Conservation (phyloP, 2,888 invertebrate genomes). For the Andrena trimmerana region DNA sequence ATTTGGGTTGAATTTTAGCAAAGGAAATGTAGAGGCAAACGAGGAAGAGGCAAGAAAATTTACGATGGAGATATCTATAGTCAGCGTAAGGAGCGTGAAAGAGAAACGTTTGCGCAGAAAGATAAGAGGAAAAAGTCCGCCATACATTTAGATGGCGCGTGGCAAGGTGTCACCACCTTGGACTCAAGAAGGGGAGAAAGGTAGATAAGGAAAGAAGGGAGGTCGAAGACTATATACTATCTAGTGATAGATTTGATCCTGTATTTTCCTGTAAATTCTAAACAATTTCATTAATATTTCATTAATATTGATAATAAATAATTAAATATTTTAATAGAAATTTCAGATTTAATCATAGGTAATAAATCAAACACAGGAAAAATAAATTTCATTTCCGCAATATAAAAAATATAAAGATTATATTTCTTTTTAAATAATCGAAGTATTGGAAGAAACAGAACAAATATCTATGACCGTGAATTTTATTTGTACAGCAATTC, state of each 20-base stretch:
- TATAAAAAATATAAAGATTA: too few species aligned
- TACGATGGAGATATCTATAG: constrained; percentile 21
- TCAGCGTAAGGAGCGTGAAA: constrained; percentile 39
- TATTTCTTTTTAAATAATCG: too few species aligned
- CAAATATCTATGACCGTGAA: too few species aligned
- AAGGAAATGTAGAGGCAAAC: not conserved
- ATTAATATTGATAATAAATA: not conserved
- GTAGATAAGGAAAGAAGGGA: constrained; percentile 58
- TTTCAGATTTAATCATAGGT: not conserved
- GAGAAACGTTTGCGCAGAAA: constrained; percentile 63
- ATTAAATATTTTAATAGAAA: not conserved
- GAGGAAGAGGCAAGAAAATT: constrained; percentile 33
- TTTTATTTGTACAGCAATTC: too few species aligned
- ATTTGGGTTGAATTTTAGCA: not conserved
- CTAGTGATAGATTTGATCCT: constrained; percentile 31
- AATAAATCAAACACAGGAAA: too few species aligned
- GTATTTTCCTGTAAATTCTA: constrained; percentile 13
- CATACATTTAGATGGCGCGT: constrained; percentile 64
- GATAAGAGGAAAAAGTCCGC: constrained; percentile 64
- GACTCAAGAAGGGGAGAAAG: constrained; percentile 39
- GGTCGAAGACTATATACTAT: constrained; percentile 4
- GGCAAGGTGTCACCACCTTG: constrained; percentile 67
- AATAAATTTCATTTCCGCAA: too few species aligned
- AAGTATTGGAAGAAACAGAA: too few species aligned
- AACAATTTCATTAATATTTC: constrained; percentile 3